Evolutionary conservation across 1,140 invertebrate genomes (phyloP).

Genomic region (Alviniconcha marisindica): DNA sequence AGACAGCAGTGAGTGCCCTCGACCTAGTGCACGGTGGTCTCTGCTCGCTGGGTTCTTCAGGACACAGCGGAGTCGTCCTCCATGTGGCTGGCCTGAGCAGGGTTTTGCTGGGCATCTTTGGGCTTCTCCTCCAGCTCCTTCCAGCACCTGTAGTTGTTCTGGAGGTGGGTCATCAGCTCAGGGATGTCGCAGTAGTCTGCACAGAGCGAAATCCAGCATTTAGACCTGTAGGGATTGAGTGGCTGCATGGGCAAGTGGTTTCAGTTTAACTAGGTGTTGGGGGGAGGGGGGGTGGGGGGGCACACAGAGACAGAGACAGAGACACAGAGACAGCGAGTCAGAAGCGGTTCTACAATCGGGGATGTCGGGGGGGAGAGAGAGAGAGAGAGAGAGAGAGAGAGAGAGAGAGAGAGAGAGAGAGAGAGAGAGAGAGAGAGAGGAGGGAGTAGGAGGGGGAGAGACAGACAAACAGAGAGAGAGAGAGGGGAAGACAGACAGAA

Average conservation of each 20-base stretch:
- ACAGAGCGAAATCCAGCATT: slow-evolving; percentile 50
- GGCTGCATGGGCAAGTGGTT: no score
- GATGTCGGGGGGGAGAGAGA: background rate
- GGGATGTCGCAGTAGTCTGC: slow-evolving; percentile 95
- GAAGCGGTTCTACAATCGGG: no score
- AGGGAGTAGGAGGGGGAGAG: background rate
- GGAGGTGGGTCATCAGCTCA: slow-evolving; percentile 89
- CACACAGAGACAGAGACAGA: slow-evolving; percentile 1
- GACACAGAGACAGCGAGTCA: background rate
- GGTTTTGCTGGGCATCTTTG: no score
- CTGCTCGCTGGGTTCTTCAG: no score
- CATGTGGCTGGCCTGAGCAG: no score
- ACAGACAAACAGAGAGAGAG: background rate
- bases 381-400: background rate
- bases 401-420: background rate
- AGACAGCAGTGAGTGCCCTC: no score
- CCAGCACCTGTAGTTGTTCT: slow-evolving; percentile 93
- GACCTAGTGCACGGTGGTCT: no score
- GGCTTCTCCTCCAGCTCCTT: slow-evolving; percentile 80
- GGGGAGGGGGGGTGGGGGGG: no score
- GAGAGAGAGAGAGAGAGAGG: background rate
- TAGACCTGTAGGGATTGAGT: background rate
- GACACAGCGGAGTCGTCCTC: no score
- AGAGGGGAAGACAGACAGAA: background rate
- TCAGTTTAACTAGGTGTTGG: background rate